Evolutionary conservation across 2,888 invertebrate genomes (phyloP), one percentile per base, ranked within the genome.

Genomic region (Aspidiotus rigidus): DNA sequence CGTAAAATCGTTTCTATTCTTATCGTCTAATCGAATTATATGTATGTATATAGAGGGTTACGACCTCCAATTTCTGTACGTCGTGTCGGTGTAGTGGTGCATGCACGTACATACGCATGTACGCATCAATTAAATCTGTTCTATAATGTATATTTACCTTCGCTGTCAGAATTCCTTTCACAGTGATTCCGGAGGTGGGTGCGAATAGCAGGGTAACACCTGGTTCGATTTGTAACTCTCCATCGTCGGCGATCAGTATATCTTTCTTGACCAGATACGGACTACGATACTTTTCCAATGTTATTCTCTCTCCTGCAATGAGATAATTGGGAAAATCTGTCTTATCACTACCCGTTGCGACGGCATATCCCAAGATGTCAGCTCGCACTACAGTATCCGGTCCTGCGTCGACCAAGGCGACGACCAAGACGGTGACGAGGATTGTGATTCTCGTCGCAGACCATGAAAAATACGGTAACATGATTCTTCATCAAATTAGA

Each of bases 121-220:
- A 28, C 28, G 28, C 28, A 28, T 28, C 28, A 28, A 28, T 28
- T 28, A 28, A 28, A 28, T 28, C 28, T 28, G 28, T 28, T 28
- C 28, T 28, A 28, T 28, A 28, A 28, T 28, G 28, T 28, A 28
- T 28, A 28, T 28, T 28, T 83, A 97, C 97, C 85, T 90, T 85
- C 69, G 96, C 96, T 71, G 86, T 84, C 42, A 98, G 81, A 73
- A 89, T 85, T 74, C 98, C 98, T 76, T 90, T 85, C 60, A 98
- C 89, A 41, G 93, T 94, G 76, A 99, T 87, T 72, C 97, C 97
- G 75, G 91, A 86, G 81, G 93, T 93, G 3, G 96, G 91, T 7
- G 90, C 89, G 79, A 98, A 94, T 74, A 88, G 84, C 69, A 99
- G 81, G 75, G 87, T 88, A 0, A 94, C 93, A 40, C 97, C 98